Evolutionary conservation across 2,888 invertebrate genomes (phyloP).

Genomic region (Rotaria sp.): DNA sequence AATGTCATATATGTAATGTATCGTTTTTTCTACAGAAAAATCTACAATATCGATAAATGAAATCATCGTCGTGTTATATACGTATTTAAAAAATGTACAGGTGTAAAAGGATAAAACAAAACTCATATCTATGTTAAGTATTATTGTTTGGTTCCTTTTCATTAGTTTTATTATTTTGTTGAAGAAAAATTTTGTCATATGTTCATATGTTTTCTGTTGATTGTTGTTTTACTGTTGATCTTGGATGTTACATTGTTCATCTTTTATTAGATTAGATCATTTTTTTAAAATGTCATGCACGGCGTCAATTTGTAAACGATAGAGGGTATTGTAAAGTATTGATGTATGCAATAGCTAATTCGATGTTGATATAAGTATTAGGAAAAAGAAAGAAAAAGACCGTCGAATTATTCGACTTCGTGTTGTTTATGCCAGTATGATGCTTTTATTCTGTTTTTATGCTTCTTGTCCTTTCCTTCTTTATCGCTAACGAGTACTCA

Average conservation of each 20-base stretch:
- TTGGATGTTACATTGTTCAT: background rate
- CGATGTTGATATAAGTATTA: background rate
- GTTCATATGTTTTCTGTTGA: too few species aligned
- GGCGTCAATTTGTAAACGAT: background rate
- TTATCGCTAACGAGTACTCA: background rate
- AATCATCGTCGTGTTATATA: too few species aligned
- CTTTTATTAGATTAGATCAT: background rate
- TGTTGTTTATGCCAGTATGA: background rate
- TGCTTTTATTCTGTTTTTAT: background rate
- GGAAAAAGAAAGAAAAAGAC: background rate
- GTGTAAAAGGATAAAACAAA: too few species aligned
- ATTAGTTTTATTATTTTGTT: too few species aligned
- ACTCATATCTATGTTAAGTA: too few species aligned
- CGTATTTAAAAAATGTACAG: too few species aligned
- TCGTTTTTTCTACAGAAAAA: background rate
- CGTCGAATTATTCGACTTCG: background rate
- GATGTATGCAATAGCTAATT: background rate
- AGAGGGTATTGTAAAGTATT: background rate
- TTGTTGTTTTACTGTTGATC: background rate
- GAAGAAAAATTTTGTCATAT: too few species aligned
- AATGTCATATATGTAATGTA: background rate
- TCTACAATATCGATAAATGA: too few species aligned
- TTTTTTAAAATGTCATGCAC: background rate
- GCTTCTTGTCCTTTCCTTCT: background rate
- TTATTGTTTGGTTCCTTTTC: too few species aligned